Conservation (phyloP, 2,888 invertebrate species). For the Mycalesis mineus region DNA sequence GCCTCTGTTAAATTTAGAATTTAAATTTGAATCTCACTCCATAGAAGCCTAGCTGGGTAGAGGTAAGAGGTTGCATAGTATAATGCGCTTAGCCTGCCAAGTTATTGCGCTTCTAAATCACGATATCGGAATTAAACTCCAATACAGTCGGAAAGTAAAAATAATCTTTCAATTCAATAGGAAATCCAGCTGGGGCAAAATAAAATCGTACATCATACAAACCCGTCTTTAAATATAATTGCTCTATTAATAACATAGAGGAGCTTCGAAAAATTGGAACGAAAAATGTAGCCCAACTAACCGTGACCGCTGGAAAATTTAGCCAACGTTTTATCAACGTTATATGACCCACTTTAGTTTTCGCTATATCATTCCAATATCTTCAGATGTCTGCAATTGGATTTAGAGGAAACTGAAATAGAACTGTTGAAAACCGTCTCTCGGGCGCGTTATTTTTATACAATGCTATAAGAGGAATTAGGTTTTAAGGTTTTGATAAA, state of each 20-base stretch:
- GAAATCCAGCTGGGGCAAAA: not conserved
- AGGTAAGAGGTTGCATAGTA: no score
- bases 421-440: not conserved
- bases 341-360: constrained; percentile 11
- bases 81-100: no score
- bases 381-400: constrained; percentile 1
- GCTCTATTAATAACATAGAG: not conserved
- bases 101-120: no score
- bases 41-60: no score
- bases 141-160: no score
- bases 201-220: not conserved
- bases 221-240: not conserved
- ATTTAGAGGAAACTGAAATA: constrained; percentile 1
- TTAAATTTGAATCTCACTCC: no score
- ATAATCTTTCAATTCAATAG: not conserved
- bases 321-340: not conserved
- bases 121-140: no score
- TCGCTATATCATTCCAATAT: constrained; percentile 13
- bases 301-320: not conserved
- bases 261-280: constrained; percentile 7
- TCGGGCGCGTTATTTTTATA: not conserved
- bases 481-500: no score
- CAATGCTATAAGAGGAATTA: not conserved
- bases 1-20: no score
- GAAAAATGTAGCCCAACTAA: constrained; percentile 6